Evolutionary conservation across 2,888 invertebrate genomes (phyloP).

Genomic region (Dryococelus australis): DNA sequence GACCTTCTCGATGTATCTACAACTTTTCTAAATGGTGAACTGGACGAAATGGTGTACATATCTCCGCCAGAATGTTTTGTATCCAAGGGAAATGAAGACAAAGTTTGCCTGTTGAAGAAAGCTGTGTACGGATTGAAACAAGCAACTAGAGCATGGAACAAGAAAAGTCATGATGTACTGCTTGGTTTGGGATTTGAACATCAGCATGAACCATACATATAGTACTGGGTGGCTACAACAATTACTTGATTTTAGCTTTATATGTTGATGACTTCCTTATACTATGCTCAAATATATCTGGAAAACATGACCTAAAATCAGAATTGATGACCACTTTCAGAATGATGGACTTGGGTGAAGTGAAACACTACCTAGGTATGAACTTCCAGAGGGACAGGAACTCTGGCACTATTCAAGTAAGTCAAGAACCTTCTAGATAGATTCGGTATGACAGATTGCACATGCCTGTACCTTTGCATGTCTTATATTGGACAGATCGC

Average conservation of each 20-base stretch:
- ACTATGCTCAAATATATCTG: neutral
- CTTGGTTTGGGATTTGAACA: neutral
- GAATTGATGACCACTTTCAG: neutral
- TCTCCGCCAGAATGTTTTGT: neutral
- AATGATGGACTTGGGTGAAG: neutral
- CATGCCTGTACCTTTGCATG: too few relatives aligned
- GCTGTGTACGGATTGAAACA: neutral
- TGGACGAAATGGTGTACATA: neutral
- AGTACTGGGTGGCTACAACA: neutral
- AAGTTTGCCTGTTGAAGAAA: neutral
- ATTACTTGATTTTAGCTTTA: neutral
- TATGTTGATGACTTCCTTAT: neutral
- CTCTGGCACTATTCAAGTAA: neutral
- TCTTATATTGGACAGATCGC: too few relatives aligned
- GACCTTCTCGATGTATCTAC: neutral
- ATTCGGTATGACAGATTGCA: too few relatives aligned
- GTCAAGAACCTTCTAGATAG: neutral
- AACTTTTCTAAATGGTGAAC: neutral
- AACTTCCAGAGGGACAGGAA: neutral
- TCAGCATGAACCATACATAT: neutral
- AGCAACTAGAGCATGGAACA: neutral
- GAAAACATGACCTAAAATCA: neutral
- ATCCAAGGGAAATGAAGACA: neutral
- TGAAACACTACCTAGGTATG: neutral
- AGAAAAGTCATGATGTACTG: neutral